phyloP scores from a whole-genome alignment of 2,113 vertebrate species.

The human (Homo sapiens) region DNA sequence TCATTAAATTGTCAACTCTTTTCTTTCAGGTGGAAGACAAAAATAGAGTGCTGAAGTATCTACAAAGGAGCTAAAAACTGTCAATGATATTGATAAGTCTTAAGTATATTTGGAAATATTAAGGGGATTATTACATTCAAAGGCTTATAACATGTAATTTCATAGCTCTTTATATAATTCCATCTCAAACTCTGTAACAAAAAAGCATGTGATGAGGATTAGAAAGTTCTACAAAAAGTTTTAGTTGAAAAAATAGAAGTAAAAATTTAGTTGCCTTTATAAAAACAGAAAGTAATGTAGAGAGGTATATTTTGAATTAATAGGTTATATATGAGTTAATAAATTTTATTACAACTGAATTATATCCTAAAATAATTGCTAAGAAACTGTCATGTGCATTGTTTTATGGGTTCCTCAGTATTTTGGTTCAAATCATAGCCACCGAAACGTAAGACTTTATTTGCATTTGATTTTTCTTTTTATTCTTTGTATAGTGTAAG shows the following conservation, averaged over 20 bases:
- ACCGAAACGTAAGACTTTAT: neutral
- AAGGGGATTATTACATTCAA: neutral
- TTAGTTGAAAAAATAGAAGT: conserved; percentile 15
- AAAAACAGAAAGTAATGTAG: neutral
- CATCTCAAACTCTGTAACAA: neutral
- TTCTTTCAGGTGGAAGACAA: neutral
- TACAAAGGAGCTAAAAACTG: neutral
- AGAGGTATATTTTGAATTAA: neutral
- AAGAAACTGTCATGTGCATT: neutral
- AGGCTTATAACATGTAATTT: conserved; percentile 1
- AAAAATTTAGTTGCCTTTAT: neutral
- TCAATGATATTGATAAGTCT: neutral
- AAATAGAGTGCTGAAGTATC: neutral
- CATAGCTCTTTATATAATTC: neutral
- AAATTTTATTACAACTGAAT: neutral
- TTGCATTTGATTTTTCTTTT: conserved; percentile 35
- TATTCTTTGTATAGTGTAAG: neutral
- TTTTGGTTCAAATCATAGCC: neutral
- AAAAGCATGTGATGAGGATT: neutral
- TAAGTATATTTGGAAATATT: conserved; percentile 1
- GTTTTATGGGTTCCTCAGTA: neutral
- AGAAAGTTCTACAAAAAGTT: neutral
- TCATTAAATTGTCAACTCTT: neutral
- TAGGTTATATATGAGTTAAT: neutral
- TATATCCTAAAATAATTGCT: neutral